A percentile compares a stretch with the other conserved stretches of the same genome.
These are phyloP conservation scores for Philotrypesis tridentata DNA, from an alignment of 1,140 invertebrate genomes.

Conservation along the genomic window DNA sequence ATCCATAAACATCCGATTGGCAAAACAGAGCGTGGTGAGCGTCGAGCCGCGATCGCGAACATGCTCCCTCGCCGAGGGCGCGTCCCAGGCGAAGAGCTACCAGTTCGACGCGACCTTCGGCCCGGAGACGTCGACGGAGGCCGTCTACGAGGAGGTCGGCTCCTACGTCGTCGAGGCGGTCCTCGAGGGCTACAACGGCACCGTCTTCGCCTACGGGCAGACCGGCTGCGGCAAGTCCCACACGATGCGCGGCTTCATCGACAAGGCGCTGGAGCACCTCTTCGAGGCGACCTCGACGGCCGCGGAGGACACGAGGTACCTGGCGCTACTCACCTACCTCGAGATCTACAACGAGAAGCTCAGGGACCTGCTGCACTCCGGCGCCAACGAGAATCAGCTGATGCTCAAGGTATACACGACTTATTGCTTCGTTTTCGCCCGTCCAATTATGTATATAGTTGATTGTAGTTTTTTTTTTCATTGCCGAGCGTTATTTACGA, in stretches of 20 bases:
- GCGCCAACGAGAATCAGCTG: conserved; percentile 54
- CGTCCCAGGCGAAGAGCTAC: conserved; percentile 62
- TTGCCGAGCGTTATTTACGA: too few species aligned
- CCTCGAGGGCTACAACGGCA: conserved; percentile 90
- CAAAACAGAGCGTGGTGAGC: conserved; percentile 80
- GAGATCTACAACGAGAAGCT: conserved; percentile 96
- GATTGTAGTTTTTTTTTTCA: not conserved
- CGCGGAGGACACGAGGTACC: conserved; percentile 85
- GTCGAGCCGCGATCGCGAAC: conserved; percentile 83
- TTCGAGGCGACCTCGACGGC: conserved; percentile 91
- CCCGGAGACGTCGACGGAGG: conserved; percentile 63
- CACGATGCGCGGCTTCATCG: conserved; percentile 90
- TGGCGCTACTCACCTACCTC: conserved; percentile 92
- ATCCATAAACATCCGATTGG: too few species aligned
- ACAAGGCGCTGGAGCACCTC: conserved; percentile 91
- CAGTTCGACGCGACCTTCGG: conserved; percentile 70
- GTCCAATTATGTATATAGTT: too few species aligned
- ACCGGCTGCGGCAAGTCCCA: conserved; percentile 89
- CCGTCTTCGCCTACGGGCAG: conserved; percentile 92
- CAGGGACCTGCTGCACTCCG: conserved; percentile 82
- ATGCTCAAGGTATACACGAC: conserved; percentile 62
- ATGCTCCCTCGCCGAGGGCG: conserved; percentile 82
- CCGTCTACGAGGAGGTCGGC: conserved; percentile 69
- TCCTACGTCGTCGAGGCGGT: conserved; percentile 79
- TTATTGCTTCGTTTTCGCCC: too few species aligned